Conservation (phyloP, 1,140 invertebrate genomes). For the Holotrichia oblita region DNA sequence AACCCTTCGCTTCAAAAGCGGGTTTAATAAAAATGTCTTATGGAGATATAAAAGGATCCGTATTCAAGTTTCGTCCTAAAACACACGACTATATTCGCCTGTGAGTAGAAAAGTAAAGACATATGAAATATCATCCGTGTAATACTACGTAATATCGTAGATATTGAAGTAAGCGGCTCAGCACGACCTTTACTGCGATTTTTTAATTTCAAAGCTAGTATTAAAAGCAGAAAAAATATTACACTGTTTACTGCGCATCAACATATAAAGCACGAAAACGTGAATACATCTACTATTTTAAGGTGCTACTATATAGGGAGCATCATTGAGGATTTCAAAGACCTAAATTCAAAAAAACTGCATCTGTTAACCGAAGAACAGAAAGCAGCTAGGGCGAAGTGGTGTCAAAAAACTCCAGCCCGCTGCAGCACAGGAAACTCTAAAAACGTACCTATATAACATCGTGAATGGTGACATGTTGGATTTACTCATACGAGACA, state of each 20-base stretch:
- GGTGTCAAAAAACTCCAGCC: too few relatives aligned
- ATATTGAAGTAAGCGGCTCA: slow-evolving; percentile 4
- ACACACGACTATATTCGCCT: not conserved
- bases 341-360: too few relatives aligned
- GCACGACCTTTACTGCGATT: not conserved
- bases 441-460: too few relatives aligned
- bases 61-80: not conserved
- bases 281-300: too few relatives aligned
- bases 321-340: too few relatives aligned
- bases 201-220: not conserved
- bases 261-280: not conserved
- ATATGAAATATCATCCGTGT: not conserved
- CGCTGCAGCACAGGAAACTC: too few relatives aligned
- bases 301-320: too few relatives aligned
- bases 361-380: too few relatives aligned
- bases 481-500: too few relatives aligned
- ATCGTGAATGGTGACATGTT: too few relatives aligned
- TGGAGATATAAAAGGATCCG: not conserved
- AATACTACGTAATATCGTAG: not conserved
- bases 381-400: too few relatives aligned
- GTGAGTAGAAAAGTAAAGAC: not conserved
- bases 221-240: not conserved
- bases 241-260: not conserved
- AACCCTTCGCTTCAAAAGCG: not conserved
- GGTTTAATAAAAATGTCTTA: slow-evolving; percentile 31